Evolutionary conservation across 2,797 vertebrate genomes (phyloP).

Genomic region (Arctocebus calabarensis): DNA sequence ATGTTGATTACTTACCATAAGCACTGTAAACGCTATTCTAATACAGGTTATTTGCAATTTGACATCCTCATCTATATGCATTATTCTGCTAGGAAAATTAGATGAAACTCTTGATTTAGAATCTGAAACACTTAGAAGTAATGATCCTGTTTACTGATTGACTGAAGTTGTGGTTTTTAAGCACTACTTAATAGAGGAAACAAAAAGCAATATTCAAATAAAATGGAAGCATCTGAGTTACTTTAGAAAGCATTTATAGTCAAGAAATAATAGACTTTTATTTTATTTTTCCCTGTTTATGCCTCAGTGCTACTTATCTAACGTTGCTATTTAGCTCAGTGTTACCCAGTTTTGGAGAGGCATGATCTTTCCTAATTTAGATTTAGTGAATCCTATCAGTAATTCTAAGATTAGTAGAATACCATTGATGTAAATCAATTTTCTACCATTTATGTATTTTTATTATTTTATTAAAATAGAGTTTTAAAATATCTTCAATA

Average conservation of each 20-base stretch:
- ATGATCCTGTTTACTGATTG: conserved; percentile 88
- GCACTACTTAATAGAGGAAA: conserved; percentile 86
- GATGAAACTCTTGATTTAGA: conserved; percentile 87
- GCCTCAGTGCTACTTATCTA: conserved; percentile 60
- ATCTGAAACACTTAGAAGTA: conserved; percentile 87
- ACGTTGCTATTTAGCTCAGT: conserved; percentile 64
- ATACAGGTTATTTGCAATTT: conserved; percentile 88
- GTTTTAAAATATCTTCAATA: conserved; percentile 39
- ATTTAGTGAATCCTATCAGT: conserved; percentile 61
- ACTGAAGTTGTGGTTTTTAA: conserved; percentile 87
- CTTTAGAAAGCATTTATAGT: conserved; percentile 77
- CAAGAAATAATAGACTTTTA: conserved; percentile 73
- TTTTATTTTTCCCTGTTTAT: conserved; percentile 80
- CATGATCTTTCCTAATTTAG: conserved; percentile 63
- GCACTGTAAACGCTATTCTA: conserved; percentile 82
- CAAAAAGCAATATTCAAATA: conserved; percentile 83
- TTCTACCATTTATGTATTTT: conserved; percentile 45
- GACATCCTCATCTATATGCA: conserved; percentile 88
- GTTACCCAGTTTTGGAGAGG: conserved; percentile 49
- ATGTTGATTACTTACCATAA: conserved; percentile 88
- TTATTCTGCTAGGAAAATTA: conserved; percentile 89
- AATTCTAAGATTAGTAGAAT: conserved; percentile 28
- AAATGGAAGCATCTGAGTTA: conserved; percentile 81
- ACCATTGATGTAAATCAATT: conserved; percentile 55
- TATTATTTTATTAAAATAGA: conserved; percentile 42